Evolutionary conservation across 37 sponge, comb jelly and placozoan species (phyloP), one percentile per base, ranked within the genome.

Genomic region (Tethya wilhelma): DNA sequence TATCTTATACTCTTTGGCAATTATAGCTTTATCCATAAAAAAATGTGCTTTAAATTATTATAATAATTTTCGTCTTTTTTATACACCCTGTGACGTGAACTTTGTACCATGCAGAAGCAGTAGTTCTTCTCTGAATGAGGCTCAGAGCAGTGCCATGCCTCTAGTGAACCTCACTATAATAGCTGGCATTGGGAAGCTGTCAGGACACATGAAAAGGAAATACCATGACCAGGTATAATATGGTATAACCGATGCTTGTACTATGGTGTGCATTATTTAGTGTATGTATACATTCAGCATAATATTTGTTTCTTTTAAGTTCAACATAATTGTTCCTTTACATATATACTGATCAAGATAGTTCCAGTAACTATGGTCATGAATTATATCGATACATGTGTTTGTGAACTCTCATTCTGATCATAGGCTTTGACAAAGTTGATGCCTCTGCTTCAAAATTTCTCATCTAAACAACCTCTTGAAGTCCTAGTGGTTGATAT

Each of bases 401-500:
- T n/a, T n/a, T 65, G 73, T 66, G 28, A n/a, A n/a, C 40, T 44
- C 8, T 60, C 65, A 20, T 40, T 32, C 77, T n/a, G n/a, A n/a
- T n/a, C n/a, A n/a, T n/a, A 90, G 83, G 67, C 82, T 41, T 38
- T 78, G 28, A 36, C 78, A 23, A 85, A 90, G 38, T 37, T 85
- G 36, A 63, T 64, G 19, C 78, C 91, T 68, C 64, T 77, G 26
- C 71, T 85, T 38, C 81, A 85, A 22, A 80, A 31, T 9, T 64
- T 78, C 65, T 53, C 86, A 7, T 17, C 82, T 1, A 84, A 83
- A 39, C 79, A 65, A 25, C 73, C 84, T 12, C 57, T 84, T 19
- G 90, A 89, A 46, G 70, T 84, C 25, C 4, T 89, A 26, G 84
- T 79, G 38, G 89, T 91, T 38, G 91, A 91, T 38, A 65, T 91